Evolutionary conservation across 2,797 vertebrate genomes (phyloP).

Genomic region (Siniperca scherzeri): DNA sequence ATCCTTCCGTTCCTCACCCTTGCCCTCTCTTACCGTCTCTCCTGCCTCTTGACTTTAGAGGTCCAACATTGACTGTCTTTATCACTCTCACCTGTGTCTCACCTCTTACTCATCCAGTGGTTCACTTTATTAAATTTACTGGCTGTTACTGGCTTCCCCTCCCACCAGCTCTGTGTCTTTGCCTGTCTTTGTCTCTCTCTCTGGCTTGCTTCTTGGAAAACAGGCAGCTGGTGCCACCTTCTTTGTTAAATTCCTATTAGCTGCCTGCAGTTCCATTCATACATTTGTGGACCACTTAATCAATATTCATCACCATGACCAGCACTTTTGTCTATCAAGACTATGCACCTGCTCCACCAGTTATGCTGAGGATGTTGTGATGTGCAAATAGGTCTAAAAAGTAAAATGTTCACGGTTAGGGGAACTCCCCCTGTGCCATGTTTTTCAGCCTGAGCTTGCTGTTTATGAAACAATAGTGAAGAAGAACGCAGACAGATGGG

Average conservation of each 20-base stretch:
- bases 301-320: constrained; percentile 32
- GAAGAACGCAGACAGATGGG: not conserved
- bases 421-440: not conserved
- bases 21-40: not conserved
- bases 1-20: not conserved
- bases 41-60: not conserved
- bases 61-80: not conserved
- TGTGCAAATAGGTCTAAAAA: constrained; percentile 15
- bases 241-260: constrained; percentile 41
- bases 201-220: constrained; percentile 1
- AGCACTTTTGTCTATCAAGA: not conserved
- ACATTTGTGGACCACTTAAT: constrained; percentile 17
- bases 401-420: not conserved
- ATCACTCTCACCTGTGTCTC: not conserved
- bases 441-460: not conserved
- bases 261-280: constrained; percentile 4
- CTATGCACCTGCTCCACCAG: constrained; percentile 5
- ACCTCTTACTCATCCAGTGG: not conserved
- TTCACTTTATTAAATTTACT: constrained; percentile 9
- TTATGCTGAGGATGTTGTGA: constrained; percentile 9
- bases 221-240: constrained; percentile 17
- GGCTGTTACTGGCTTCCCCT: not conserved
- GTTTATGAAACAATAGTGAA: not conserved
- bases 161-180: not conserved
- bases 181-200: not conserved